Evolutionary conservation across 2,113 vertebrate genomes (phyloP), one percentile per base, ranked within the genome.

Genomic region (Centropus bengalensis): DNA sequence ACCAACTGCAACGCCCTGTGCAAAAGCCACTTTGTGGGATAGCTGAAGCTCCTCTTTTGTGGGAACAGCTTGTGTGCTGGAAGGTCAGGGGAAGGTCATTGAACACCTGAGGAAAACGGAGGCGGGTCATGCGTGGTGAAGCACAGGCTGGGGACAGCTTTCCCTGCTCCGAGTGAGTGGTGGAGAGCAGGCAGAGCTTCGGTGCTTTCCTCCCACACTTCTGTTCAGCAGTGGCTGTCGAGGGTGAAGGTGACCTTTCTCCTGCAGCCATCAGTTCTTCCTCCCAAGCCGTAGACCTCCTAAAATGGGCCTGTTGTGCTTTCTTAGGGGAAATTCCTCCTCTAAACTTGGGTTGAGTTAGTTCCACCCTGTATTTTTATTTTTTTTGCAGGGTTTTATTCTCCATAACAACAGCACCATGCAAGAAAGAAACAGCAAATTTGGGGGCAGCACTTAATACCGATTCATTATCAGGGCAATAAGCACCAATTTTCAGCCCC

Each of bases 1-100:
- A 6, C 9, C 22, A 2, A 4, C 28, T 1, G 21, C 67, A 47
- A 20, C 0, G 6, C 38, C 56, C 2, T 0, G 24, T 5, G 26
- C 59, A 32, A 7, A 40, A 73, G 36, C 12, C 78, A 27, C 10
- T 40, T 9, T 30, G 59, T 16, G 82, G 55, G 78, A 14, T 2
- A 32, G 56, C 16, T 18, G 3, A 12, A 66, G 45, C 42, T 90
- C 26, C 54, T 19, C 12, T 8, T 24, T 5, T 6, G 20, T 6
- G 32, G 74, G 84, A 78, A 52, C 77, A 92, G 93, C 74, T 91
- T 85, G 93, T 27, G 85, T 24, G n/a, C 81, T 3, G 44, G 78
- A 89, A 94, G 87, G 91, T 30, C 74, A 47, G 82, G 54, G 45
- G 66, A 95, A 94, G 87, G 33, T 82, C 66, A 0, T 38, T 71